A percentile compares a stretch with the other conserved stretches of the same genome.
Evolutionary conservation across 1,140 invertebrate species (phyloP).

Genomic region (Euura saliciscinereae): DNA sequence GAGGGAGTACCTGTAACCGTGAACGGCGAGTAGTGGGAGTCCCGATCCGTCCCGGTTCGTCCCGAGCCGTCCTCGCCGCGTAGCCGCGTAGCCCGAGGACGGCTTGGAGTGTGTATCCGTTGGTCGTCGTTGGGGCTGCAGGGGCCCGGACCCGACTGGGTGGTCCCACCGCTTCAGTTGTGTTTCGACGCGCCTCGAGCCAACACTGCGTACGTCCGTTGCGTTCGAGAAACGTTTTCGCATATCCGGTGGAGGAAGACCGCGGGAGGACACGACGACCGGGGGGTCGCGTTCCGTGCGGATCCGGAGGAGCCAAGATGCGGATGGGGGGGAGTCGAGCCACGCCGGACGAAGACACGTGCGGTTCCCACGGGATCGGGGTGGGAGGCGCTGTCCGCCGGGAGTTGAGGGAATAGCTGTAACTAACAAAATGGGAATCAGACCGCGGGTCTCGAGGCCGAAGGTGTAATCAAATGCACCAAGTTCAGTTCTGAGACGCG

Average conservation of each 20-base stretch:
- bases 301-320: neutral
- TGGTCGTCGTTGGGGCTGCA: slow-evolving; percentile 31
- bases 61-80: slow-evolving; percentile 1
- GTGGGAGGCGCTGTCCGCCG: neutral
- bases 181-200: slow-evolving; percentile 59
- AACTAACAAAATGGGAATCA: neutral
- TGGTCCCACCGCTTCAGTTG: slow-evolving; percentile 62
- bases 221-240: slow-evolving; percentile 1
- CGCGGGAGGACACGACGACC: slow-evolving; percentile 11
- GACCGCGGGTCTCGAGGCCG: neutral
- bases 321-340: neutral
- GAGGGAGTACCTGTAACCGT: slow-evolving; percentile 31
- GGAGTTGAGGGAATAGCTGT: neutral
- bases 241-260: slow-evolving; percentile 8
- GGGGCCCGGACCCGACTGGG: slow-evolving; percentile 57
- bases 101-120: slow-evolving; percentile 23
- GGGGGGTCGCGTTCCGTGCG: slow-evolving; percentile 24
- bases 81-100: slow-evolving; percentile 46
- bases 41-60: slow-evolving; percentile 31
- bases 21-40: slow-evolving; percentile 53
- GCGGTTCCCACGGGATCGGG: neutral
- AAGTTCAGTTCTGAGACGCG: slow-evolving; percentile 43
- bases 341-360: neutral
- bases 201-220: slow-evolving; percentile 50
- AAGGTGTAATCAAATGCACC: slow-evolving; percentile 46